Evolutionary conservation across 2,888 invertebrate species (phyloP).

Genomic region (Tanypteryx hageni): DNA sequence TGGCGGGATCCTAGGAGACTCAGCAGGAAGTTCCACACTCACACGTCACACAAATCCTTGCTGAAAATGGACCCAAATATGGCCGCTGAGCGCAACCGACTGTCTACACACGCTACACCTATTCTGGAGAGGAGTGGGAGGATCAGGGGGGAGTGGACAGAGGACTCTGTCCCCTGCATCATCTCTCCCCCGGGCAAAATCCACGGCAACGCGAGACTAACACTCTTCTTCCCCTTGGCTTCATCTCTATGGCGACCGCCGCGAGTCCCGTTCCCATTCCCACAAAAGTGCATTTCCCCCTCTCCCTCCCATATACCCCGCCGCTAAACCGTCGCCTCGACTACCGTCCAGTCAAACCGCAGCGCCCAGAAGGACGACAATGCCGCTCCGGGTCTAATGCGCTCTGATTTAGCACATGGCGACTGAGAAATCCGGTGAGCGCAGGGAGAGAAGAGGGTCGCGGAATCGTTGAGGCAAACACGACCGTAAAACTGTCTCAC

Average conservation of each 20-base stretch:
- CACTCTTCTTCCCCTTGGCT: background rate
- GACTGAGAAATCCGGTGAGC: conserved; percentile 33
- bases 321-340: background rate
- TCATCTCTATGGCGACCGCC: conserved; percentile 12
- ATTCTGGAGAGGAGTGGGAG: background rate
- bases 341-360: conserved; percentile 38
- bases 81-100: background rate
- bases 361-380: conserved; percentile 39
- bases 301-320: background rate
- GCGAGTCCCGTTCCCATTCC: background rate
- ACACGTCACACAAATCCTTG: conserved; percentile 30
- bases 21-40: background rate
- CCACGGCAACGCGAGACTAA: background rate
- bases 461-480: background rate
- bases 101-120: conserved; percentile 28
- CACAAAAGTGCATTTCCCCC: background rate
- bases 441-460: background rate
- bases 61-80: conserved; percentile 5
- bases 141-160: no score
- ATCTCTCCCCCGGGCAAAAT: background rate
- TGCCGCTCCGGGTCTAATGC: conserved; percentile 30
- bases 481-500: conserved; percentile 36
- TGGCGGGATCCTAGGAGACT: background rate
- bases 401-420: conserved; percentile 34
- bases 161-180: background rate